These are phyloP conservation scores for Epinotia bilunana DNA, from an alignment of 2,888 invertebrate genomes.

Conservation along the genomic window DNA sequence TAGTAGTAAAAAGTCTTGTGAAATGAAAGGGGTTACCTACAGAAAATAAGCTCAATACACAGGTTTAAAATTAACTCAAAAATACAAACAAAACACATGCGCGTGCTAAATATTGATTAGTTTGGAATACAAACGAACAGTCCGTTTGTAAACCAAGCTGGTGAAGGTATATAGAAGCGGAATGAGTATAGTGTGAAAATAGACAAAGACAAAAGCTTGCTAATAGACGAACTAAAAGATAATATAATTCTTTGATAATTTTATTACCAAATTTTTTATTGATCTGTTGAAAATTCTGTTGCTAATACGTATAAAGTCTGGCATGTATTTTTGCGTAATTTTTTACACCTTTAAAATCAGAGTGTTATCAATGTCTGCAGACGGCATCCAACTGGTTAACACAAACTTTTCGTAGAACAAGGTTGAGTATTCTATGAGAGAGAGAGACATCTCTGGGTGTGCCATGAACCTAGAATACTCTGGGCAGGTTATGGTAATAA, in stretches of 20 bases:
- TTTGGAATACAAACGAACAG: slow-evolving; percentile 19
- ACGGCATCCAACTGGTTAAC: slow-evolving; percentile 7
- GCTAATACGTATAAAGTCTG: not conserved
- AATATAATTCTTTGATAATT: slow-evolving; percentile 36
- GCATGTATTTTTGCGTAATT: not conserved
- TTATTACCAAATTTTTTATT: not conserved
- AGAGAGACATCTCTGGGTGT: no score
- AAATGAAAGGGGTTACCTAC: slow-evolving; percentile 2
- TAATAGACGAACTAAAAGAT: slow-evolving; percentile 51
- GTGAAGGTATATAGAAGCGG: slow-evolving; percentile 44
- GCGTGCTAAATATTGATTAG: slow-evolving; percentile 33
- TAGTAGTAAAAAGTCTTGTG: not conserved
- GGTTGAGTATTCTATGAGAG: no score
- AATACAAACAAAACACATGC: slow-evolving; percentile 37
- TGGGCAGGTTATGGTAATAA: no score
- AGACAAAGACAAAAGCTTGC: slow-evolving; percentile 71
- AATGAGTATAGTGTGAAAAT: slow-evolving; percentile 52
- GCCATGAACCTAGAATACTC: no score
- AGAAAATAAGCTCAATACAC: slow-evolving; percentile 16
- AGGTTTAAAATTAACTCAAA: slow-evolving; percentile 32
- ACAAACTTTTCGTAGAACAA: not conserved
- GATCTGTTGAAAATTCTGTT: not conserved
- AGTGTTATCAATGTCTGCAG: not conserved
- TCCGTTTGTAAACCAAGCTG: slow-evolving; percentile 24
- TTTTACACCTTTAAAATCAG: not conserved